Evolutionary conservation across 2,113 vertebrate species (phyloP).

Genomic region (Irena cyanogastra): DNA sequence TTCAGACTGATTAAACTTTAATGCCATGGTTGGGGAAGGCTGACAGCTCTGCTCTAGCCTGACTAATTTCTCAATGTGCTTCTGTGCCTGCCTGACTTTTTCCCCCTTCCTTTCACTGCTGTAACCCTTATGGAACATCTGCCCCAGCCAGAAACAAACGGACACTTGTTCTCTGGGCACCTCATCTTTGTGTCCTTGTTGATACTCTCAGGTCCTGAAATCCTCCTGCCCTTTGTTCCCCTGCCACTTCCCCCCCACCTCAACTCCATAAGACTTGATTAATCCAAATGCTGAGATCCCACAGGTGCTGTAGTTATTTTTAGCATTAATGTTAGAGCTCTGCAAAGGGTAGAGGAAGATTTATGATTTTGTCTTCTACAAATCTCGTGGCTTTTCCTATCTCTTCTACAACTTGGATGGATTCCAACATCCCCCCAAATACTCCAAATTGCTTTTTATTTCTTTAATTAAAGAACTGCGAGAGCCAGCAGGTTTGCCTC

Average conservation of each 20-base stretch:
- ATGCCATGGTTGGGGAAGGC: neutral
- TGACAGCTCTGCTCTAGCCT: neutral
- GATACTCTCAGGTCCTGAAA: neutral
- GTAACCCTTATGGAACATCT: constrained; percentile 7
- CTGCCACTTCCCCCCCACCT: neutral
- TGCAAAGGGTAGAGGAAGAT: constrained; percentile 40
- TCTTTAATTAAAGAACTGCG: constrained; percentile 1
- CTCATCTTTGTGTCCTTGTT: neutral
- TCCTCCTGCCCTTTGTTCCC: neutral
- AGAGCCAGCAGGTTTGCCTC: neutral
- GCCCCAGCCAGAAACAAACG: neutral
- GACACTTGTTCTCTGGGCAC: neutral
- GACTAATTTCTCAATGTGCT: neutral
- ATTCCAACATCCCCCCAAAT: neutral
- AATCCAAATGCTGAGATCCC: constrained; percentile 30
- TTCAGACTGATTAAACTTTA: neutral
- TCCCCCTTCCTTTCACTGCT: neutral
- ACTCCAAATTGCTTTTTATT: neutral
- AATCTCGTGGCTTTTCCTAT: neutral
- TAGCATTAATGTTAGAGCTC: constrained; percentile 37
- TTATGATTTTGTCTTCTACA: constrained; percentile 38
- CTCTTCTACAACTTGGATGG: neutral
- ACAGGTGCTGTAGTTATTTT: constrained; percentile 35
- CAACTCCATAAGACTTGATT: constrained; percentile 21
- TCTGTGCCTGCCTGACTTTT: neutral